Evolutionary conservation across 2,113 vertebrate genomes (phyloP), one percentile per base, ranked within the genome.

Genomic region (Scophthalmus maximus): DNA sequence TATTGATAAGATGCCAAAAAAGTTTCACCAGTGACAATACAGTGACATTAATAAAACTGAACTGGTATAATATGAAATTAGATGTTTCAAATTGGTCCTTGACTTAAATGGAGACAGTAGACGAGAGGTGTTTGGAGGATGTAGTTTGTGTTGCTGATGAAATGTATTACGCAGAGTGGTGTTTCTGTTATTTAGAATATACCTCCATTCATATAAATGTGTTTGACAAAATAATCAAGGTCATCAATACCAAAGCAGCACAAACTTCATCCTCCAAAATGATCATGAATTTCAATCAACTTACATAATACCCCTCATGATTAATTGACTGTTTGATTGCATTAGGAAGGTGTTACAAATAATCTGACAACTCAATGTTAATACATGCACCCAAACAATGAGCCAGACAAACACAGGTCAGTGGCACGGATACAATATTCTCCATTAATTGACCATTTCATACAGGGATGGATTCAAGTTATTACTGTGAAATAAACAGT

Each of bases 401-500:
- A 34, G 1, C 6, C 15, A 56, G 2, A 30, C 8, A 8, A 3
- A 36, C 34, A 22, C 22, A 53, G 17, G 42, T 38, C 11, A 38
- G 6, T 29, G 8, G 4, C 32, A 44, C 1, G 18, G 14, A 50
- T 57, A 4, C 2, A 49, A 22, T 65, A 51, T 50, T 20, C 46
- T 77, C 18, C 29, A 40, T 63, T 22, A 53, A 73, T 47, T 63
- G 29, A 46, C 6, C 36, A 46, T 56, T 70, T 38, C 12, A 22
- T 27, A 8, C 10, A 8, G 15, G 40, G 68, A 62, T 32, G 9
- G 8, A 29, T 63, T 4, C 18, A 36, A 17, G 34, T 46, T 25
- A 47, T 53, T 17, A 44, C 3, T 40, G 36, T 40, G 36, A 20
- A 46, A n/a, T 46, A n/a, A 60, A 29, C 5, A 0, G 9, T 11